Evolutionary conservation across 2,797 vertebrate species (phyloP), one percentile per base, ranked within the genome.

Genomic region (Ataeniobius toweri): DNA sequence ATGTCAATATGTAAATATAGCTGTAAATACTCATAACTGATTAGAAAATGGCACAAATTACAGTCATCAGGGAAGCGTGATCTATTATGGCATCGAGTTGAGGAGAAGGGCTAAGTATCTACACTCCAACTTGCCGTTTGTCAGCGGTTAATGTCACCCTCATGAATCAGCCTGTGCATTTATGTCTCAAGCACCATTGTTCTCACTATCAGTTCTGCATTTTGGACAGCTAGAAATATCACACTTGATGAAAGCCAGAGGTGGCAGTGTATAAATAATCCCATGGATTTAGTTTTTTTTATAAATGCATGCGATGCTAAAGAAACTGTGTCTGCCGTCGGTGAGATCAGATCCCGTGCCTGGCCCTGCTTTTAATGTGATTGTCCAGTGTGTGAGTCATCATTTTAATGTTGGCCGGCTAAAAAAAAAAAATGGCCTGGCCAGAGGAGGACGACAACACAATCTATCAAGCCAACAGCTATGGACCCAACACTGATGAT

Each of bases 371-470:
- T 89, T 88, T 89, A 90, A 92, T 84, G 82, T 26, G 48, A 89
- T 87, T 80, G 87, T 91, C 89, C 85, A 18, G 53, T 3, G 70
- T 88, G 88, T 86, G 89, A 90, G 76, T 92, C 89, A 88, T 92
- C 84, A 78, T 85, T 85, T 86, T 73, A 85, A 70, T 70, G 76
- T 81, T 79, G 67, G 75, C 68, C 70, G 58, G 81, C 84, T 81
- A 70, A 83, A 89, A 76, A 88, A 85, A 91, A 82, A 9, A n/a
- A 88, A 89, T 73, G 82, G 75, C 82, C 81, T 26, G 81, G 70
- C 80, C 78, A 77, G 76, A 81, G 63, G 76, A 68, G 58, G 76
- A 22, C 24, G 74, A 83, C 82, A 76, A 80, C 63, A 3, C 61
- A 69, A 85, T 90, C 73, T 12, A 80, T 90, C 86, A 89, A 83